Conservation (phyloP, 2,113 vertebrate species). For the Boleophthalmus pectinirostris region DNA sequence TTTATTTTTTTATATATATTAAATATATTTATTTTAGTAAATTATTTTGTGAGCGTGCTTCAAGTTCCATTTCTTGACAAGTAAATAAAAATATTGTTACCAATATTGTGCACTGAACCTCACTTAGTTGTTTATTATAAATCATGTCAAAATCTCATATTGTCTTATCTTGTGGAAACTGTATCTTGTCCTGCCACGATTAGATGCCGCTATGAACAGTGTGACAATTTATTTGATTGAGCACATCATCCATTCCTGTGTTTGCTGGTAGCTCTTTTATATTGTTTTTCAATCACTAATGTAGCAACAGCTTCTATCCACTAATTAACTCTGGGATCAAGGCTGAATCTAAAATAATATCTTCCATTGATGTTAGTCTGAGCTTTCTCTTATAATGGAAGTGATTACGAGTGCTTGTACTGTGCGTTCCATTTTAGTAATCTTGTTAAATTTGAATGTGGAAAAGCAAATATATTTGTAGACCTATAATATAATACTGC, state of each 20-base stretch:
- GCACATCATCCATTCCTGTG: neutral
- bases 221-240: too few relatives aligned
- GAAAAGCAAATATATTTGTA: neutral
- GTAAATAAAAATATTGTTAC: too few relatives aligned
- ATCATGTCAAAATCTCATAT: too few relatives aligned
- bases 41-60: too few relatives aligned
- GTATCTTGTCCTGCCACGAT: too few relatives aligned
- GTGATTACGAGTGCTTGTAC: neutral
- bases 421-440: neutral
- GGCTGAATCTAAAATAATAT: neutral
- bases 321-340: constrained; percentile 2
- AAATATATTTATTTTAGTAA: too few relatives aligned
- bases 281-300: neutral
- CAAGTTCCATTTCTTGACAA: too few relatives aligned
- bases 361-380: neutral
- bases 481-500: neutral
- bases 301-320: neutral
- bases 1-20: too few relatives aligned
- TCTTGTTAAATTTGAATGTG: constrained; percentile 52
- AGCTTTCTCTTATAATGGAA: neutral
- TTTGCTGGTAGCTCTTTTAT: neutral
- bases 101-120: too few relatives aligned
- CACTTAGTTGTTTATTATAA: too few relatives aligned
- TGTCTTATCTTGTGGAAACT: too few relatives aligned
- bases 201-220: too few relatives aligned